Conservation (phyloP, 2,113 vertebrate genomes). For the Myrmecobius fasciatus region DNA sequence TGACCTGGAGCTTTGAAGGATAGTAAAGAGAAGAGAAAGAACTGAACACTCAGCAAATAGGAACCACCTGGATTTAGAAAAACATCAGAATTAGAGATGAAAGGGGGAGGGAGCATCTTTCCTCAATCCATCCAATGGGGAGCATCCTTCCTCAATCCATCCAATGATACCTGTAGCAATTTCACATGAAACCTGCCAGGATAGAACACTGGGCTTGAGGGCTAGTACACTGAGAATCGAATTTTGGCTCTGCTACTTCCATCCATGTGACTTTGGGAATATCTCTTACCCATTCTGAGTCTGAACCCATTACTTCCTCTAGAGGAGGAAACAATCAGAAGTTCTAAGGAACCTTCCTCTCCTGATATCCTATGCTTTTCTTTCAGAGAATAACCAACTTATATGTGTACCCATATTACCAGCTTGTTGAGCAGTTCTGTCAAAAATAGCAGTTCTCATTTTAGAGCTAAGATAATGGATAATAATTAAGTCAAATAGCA, state of each 20-base stretch:
- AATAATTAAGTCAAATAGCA: background rate
- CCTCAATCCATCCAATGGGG: background rate
- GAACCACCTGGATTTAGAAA: background rate
- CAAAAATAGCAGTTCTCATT: background rate
- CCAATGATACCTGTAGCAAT: background rate
- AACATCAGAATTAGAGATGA: background rate
- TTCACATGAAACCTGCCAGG: background rate
- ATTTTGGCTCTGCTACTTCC: background rate
- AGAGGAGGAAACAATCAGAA: too few relatives aligned
- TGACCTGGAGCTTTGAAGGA: background rate
- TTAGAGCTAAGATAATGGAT: background rate
- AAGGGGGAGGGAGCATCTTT: background rate
- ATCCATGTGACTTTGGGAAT: background rate
- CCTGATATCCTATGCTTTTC: background rate
- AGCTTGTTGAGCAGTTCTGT: background rate
- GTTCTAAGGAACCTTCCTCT: background rate
- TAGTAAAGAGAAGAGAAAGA: background rate
- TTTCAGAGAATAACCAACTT: background rate
- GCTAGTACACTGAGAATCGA: background rate
- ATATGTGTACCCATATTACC: background rate
- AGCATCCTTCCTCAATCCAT: too few relatives aligned
- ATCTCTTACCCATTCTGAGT: background rate
- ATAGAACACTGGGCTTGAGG: background rate
- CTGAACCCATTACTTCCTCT: background rate
- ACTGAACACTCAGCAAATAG: background rate